Base-by-base conservation (phyloP, 2,888 invertebrate genomes). In the Drosophila kanekoi region DNA sequence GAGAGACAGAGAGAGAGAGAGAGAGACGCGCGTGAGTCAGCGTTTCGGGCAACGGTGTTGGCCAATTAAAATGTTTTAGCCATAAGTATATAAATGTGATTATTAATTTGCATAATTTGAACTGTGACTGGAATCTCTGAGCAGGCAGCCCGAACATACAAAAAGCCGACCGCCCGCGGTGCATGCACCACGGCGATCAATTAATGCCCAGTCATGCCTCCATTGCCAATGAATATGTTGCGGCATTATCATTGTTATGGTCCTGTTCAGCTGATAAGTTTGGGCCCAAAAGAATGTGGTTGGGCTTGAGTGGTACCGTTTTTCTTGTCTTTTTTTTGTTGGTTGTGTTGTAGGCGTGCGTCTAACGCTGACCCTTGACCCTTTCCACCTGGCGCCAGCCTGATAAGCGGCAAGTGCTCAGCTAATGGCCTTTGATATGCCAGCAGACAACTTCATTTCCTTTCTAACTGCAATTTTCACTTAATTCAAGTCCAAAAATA, bases 211-310 rank as follows among this genome's bases (percentile, higher is more conserved):
- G 63, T 60, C 73, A 68, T 59, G 62, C 51, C 64, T 57, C 41
- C 4, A 53, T 47, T 59, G 51, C 71, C 77, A 71, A 79, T 85
- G 77, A 81, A 87, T 87, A 67, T 74, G 85, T 87, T 68, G 61
- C 61, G 72, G 68, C 86, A 86, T 86, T 86, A 88, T 85, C 85
- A 80, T 66, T 61, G 70, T 86, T 83, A 88, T 88, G 82, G 78
- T 86, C 80, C 88, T 85, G 83, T 86, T 62, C 66, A 41, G 64
- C 49, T 59, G 86, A 84, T 85, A 82, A 65, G 52, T 43, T 16
- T 9, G 35, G 48, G n/a, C 10, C 40, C 54, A n/a, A 49, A 60
- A 63, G 62, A 67, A 77, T 72, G 49, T 57, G 61, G 72, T 38
- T 62, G 28, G 40, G 23, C 45, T 66, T 72, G 83, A 86, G 83